These are phyloP conservation scores for Ceraclea dissimilis DNA, from an alignment of 2,888 invertebrate species.

Conservation along the genomic window DNA sequence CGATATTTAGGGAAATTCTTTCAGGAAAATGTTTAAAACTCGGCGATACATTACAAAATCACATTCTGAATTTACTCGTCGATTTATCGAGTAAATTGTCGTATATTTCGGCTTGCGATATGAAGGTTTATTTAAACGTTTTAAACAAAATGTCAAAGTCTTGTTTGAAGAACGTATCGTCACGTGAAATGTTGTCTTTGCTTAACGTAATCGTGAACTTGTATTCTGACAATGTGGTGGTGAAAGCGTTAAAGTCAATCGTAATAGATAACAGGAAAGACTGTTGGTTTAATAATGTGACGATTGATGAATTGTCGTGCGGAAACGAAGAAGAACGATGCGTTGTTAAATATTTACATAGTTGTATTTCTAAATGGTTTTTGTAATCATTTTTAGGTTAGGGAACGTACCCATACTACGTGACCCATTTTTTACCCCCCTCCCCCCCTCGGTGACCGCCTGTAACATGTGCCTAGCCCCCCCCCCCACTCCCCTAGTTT, in stretches of 20 bases:
- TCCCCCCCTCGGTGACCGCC: no score
- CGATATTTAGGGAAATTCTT: conserved; percentile 6
- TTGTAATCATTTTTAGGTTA: no score
- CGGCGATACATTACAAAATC: conserved; percentile 16
- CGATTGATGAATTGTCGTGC: background rate
- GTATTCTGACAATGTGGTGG: background rate
- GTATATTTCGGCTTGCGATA: conserved; percentile 1
- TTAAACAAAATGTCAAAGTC: conserved; percentile 18
- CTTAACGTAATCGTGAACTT: background rate
- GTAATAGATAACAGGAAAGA: background rate
- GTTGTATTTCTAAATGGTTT: no score
- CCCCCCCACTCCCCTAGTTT: no score
- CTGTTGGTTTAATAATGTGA: background rate
- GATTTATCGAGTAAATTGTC: conserved; percentile 14
- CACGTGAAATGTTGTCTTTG: background rate
- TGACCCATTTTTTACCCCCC: no score
- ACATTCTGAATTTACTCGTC: conserved; percentile 20
- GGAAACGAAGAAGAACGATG: background rate
- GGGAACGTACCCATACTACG: no score
- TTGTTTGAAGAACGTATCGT: conserved; percentile 10
- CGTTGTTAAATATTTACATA: no score
- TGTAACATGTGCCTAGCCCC: no score
- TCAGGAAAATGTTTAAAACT: conserved; percentile 19
- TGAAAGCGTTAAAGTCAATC: background rate
- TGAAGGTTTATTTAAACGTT: conserved; percentile 19